These are phyloP conservation scores for Oreochromis tanganicae DNA, from an alignment of 2,113 vertebrate species.

Conservation along the genomic window DNA sequence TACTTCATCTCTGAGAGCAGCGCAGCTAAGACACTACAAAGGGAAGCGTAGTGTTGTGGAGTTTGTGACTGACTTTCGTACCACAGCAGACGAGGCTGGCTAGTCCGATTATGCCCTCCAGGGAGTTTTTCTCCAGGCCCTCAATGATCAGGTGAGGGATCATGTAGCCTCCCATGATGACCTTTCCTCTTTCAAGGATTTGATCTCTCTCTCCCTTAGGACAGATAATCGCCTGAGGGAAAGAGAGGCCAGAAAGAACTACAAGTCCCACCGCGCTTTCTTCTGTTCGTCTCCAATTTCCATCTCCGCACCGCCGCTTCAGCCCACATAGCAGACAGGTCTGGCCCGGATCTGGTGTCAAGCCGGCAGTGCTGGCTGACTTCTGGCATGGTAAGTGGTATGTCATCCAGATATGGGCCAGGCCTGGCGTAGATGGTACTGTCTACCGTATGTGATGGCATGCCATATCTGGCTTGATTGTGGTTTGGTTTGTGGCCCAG, in stretches of 20 bases:
- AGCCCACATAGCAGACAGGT: background rate
- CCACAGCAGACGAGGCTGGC: background rate
- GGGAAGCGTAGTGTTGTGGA: background rate
- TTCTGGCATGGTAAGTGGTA: background rate
- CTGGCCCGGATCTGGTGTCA: background rate
- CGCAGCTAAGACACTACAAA: background rate
- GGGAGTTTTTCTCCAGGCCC: background rate
- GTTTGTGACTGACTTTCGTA: background rate
- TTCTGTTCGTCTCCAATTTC: background rate
- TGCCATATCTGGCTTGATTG: accelerated
- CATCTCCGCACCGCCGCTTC: background rate
- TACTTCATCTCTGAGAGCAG: background rate
- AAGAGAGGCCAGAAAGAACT: background rate
- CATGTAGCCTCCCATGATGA: background rate
- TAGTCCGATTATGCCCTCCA: background rate
- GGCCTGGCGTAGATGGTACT: background rate
- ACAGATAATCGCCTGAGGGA: background rate
- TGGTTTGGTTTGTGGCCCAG: background rate
- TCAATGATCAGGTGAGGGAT: background rate
- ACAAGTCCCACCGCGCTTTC: background rate
- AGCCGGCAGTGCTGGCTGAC: background rate
- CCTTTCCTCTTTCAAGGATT: background rate
- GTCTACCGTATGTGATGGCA: background rate
- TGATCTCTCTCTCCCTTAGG: background rate
- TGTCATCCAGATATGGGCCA: background rate